A percentile compares a stretch with the other conserved stretches of the same genome.
These are phyloP conservation scores for Phrynocephalus versicolor DNA, from an alignment of 2,113 vertebrate genomes.

Conservation along the genomic window DNA sequence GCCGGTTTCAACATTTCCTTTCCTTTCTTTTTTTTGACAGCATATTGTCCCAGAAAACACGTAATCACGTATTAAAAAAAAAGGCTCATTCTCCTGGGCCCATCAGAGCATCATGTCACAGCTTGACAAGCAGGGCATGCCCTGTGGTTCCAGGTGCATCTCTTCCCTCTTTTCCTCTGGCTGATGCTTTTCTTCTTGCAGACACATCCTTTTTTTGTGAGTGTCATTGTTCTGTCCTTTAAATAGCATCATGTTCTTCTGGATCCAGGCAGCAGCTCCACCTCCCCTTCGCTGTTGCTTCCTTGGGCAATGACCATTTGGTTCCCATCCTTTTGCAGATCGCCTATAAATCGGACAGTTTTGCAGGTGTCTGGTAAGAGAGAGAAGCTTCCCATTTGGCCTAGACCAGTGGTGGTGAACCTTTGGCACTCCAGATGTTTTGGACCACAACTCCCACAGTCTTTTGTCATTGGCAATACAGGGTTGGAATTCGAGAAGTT, in stretches of 20 bases:
- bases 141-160: neutral
- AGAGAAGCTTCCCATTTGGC: neutral
- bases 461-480: too few relatives aligned
- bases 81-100: neutral
- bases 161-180: neutral
- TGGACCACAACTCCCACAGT: too few relatives aligned
- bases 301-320: conserved; percentile 39
- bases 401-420: too few relatives aligned
- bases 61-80: too few relatives aligned
- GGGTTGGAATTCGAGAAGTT: too few relatives aligned
- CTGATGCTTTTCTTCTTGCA: neutral
- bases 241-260: conserved; percentile 5
- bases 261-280: neutral
- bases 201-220: conserved; percentile 21
- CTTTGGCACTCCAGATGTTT: too few relatives aligned
- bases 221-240: conserved; percentile 37
- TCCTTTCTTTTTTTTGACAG: neutral
- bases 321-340: conserved; percentile 12
- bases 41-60: neutral
- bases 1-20: neutral
- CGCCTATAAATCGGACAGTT: neutral
- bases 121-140: neutral
- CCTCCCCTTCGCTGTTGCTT: conserved; percentile 4
- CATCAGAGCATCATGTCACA: conserved; percentile 1
- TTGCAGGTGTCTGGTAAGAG: conserved; percentile 9